phyloP scores from a whole-genome alignment of 1,140 invertebrate genomes.

The Conus betulinus region DNA sequence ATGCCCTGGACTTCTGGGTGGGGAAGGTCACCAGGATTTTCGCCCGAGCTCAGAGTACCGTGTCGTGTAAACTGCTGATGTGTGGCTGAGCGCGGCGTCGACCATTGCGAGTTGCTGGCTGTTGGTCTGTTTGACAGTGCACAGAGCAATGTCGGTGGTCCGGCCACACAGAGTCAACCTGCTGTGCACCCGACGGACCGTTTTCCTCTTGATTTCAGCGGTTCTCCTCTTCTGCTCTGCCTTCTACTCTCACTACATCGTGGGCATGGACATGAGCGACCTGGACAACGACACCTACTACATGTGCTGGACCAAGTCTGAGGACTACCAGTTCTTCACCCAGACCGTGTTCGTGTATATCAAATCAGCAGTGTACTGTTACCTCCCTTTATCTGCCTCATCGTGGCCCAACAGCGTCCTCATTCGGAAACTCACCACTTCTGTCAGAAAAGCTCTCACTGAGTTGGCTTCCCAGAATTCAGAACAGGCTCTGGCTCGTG shows the following conservation, averaged over 20 bases:
- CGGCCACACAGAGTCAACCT: conserved; percentile 8
- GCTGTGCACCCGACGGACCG: neutral
- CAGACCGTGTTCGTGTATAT: neutral
- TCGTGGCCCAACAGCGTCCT: neutral
- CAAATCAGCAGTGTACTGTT: neutral
- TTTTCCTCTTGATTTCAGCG: neutral
- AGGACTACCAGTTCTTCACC: neutral
- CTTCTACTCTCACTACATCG: neutral
- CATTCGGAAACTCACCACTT: neutral
- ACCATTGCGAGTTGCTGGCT: neutral
- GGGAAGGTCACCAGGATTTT: too few species aligned
- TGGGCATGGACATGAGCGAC: neutral
- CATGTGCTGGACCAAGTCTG: neutral
- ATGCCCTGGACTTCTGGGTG: too few species aligned
- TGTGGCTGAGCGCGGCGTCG: neutral
- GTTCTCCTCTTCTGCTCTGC: neutral
- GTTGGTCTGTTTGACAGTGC: conserved; percentile 8
- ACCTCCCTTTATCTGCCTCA: neutral
- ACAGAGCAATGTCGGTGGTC: conserved; percentile 23
- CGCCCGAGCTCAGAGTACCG: neutral
- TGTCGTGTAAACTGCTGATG: neutral
- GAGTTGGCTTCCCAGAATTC: neutral
- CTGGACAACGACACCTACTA: neutral
- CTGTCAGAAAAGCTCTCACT: neutral
- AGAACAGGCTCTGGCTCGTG: neutral